Evolutionary conservation across 2,797 vertebrate species (phyloP).

Genomic region (Nothura maculosa): DNA sequence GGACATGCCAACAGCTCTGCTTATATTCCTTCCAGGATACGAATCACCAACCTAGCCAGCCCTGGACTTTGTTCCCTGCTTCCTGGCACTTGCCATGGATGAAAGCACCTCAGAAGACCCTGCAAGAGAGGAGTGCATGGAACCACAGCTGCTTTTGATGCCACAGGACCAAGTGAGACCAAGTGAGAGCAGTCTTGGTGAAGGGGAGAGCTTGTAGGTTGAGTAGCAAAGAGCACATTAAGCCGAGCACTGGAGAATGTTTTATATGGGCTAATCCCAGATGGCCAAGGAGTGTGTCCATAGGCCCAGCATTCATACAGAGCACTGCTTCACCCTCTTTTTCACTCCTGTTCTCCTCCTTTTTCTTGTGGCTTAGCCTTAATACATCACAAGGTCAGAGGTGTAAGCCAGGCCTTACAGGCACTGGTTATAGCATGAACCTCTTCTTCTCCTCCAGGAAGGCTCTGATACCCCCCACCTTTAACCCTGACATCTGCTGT

Average conservation of each 20-base stretch:
- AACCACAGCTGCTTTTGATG: background rate
- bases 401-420: fast-evolving
- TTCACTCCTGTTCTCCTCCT: background rate
- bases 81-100: background rate
- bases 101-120: background rate
- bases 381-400: background rate
- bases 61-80: background rate
- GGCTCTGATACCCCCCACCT: background rate
- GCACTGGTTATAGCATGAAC: background rate
- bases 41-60: background rate
- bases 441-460: background rate
- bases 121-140: fast-evolving
- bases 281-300: background rate
- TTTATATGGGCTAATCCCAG: background rate
- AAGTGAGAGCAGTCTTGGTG: background rate
- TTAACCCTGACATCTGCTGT: background rate
- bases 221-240: background rate
- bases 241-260: background rate
- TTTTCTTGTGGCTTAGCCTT: background rate
- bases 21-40: background rate
- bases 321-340: background rate
- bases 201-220: background rate
- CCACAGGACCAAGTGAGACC: too few species aligned
- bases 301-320: too few species aligned
- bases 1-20: background rate